Evolutionary conservation across 2,888 invertebrate species (phyloP).

Genomic region (Sminthurinus aureus): DNA sequence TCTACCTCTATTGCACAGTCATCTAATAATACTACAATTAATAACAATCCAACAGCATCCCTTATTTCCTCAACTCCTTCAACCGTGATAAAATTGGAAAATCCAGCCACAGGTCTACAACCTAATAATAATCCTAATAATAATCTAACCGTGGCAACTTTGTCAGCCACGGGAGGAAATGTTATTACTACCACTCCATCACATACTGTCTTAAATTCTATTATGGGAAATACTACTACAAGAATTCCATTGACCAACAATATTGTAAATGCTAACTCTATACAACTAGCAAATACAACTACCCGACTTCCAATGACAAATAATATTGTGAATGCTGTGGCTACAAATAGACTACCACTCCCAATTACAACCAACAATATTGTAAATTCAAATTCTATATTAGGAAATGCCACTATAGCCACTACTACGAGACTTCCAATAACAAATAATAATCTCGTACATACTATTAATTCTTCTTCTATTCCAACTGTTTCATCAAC

Average conservation of each 20-base stretch:
- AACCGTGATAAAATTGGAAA: slow-evolving; percentile 18
- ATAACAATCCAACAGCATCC: slow-evolving; percentile 40
- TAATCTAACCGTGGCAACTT: slow-evolving; percentile 16
- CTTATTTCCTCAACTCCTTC: slow-evolving; percentile 40
- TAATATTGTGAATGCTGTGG: too few species aligned
- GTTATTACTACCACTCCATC: slow-evolving; percentile 39
- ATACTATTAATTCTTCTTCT: slow-evolving; percentile 24
- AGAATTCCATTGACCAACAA: too few species aligned
- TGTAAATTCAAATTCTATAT: slow-evolving; percentile 24
- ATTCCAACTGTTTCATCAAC: slow-evolving; percentile 34
- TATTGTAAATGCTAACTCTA: too few species aligned
- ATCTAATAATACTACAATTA: neutral
- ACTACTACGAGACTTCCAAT: slow-evolving; percentile 37
- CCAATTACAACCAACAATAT: too few species aligned
- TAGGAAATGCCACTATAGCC: slow-evolving; percentile 29
- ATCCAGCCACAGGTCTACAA: slow-evolving; percentile 35
- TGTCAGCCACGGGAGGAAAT: slow-evolving; percentile 19
- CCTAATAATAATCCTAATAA: slow-evolving; percentile 2
- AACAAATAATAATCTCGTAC: slow-evolving; percentile 29
- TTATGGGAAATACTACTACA: too few species aligned
- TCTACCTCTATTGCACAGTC: slow-evolving; percentile 34
- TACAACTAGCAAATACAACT: too few species aligned
- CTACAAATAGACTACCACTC: too few species aligned
- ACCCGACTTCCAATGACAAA: too few species aligned
- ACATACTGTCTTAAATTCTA: too few species aligned